Percentiles rank a stretch among this genome's conserved stretches.
Conservation (phyloP, 2,797 vertebrate species). For the Chaunax sp. region DNA sequence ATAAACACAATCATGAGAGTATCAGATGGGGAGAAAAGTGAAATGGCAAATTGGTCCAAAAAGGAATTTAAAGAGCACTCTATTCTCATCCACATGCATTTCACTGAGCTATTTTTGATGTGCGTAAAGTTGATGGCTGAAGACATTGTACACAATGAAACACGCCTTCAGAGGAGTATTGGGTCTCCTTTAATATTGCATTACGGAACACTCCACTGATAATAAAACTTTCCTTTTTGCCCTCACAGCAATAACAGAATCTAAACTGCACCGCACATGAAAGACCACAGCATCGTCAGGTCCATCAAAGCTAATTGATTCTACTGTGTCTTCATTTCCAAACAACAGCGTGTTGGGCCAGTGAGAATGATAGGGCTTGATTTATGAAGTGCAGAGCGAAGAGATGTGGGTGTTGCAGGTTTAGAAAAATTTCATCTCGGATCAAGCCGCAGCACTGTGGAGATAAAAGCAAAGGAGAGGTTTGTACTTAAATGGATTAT, state of each 20-base stretch:
- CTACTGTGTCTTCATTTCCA: conserved; percentile 76
- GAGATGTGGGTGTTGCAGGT: conserved; percentile 48
- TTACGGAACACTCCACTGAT: conserved; percentile 64
- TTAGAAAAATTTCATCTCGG: conserved; percentile 54
- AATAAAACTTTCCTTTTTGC: conserved; percentile 73
- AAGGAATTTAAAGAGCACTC: conserved; percentile 65
- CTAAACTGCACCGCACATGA: conserved; percentile 51
- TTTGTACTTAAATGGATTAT: conserved; percentile 64
- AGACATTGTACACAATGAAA: conserved; percentile 64
- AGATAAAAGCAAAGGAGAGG: conserved; percentile 54
- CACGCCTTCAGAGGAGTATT: conserved; percentile 56
- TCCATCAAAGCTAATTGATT: conserved; percentile 78
- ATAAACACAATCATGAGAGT: conserved; percentile 50
- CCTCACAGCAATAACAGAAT: conserved; percentile 65
- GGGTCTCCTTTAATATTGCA: conserved; percentile 65
- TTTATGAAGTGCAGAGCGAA: conserved; percentile 51
- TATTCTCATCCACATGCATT: conserved; percentile 48
- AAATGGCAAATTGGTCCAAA: conserved; percentile 59
- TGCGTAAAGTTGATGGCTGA: conserved; percentile 64
- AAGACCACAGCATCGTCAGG: conserved; percentile 56
- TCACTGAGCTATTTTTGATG: conserved; percentile 61
- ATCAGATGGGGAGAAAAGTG: conserved; percentile 34
- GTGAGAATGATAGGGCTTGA: conserved; percentile 63
- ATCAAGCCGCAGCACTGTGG: conserved; percentile 36
- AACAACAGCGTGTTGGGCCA: conserved; percentile 59